phyloP scores from a whole-genome alignment of 1,140 invertebrate species.

The Neodiprion virginianus region DNA sequence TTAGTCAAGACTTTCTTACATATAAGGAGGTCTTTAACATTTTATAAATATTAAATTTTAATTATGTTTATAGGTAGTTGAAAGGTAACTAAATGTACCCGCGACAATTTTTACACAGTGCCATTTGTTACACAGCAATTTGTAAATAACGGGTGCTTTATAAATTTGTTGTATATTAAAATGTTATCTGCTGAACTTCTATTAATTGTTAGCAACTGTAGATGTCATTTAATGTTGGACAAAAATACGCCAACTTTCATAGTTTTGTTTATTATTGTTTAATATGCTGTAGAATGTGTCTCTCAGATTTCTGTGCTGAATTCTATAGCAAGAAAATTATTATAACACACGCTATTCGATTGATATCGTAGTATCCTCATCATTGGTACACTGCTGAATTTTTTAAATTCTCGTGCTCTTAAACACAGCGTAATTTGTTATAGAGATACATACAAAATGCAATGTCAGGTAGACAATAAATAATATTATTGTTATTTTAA shows the following conservation, averaged over 20 bases:
- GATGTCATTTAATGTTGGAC: not conserved
- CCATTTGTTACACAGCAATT: constrained; percentile 2
- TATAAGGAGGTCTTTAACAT: not conserved
- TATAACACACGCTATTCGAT: too few species aligned
- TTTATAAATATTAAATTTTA: not conserved
- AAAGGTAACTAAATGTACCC: not conserved
- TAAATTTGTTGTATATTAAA: not conserved
- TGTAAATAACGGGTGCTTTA: constrained; percentile 5
- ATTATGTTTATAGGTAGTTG: not conserved
- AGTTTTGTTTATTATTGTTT: not conserved
- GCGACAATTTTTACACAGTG: not conserved
- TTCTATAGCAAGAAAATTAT: constrained; percentile 24
- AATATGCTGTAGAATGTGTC: not conserved
- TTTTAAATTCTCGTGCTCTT: constrained; percentile 11
- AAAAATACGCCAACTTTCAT: too few species aligned
- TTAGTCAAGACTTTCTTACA: not conserved
- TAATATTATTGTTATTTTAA: constrained; percentile 29
- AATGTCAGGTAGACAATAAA: constrained; percentile 32
- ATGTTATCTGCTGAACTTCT: not conserved
- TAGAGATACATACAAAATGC: constrained; percentile 16
- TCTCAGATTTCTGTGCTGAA: too few species aligned
- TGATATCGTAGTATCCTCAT: not conserved
- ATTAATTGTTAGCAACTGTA: not conserved
- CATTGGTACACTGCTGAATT: constrained; percentile 12
- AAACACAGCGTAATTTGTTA: not conserved